Evolutionary conservation across 2,113 vertebrate genomes (phyloP).

Genomic region (Larimichthys polyactis): DNA sequence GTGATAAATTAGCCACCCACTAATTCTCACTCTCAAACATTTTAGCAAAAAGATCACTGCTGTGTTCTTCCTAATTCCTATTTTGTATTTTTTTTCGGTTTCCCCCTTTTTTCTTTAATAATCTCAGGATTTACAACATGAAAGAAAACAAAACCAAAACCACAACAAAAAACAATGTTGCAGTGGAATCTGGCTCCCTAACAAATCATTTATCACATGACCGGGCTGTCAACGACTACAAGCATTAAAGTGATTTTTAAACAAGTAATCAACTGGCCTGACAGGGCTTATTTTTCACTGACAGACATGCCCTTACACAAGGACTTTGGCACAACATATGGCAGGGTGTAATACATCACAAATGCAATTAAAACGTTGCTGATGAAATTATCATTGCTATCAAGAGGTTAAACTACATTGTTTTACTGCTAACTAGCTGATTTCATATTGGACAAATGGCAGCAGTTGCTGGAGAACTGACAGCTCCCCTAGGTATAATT

Average conservation of each 20-base stretch:
- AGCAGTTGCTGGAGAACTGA: constrained; percentile 19
- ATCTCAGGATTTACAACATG: constrained; percentile 1
- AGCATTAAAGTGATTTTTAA: constrained; percentile 51
- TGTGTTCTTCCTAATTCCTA: not conserved
- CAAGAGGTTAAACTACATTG: constrained; percentile 46
- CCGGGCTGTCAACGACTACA: constrained; percentile 33
- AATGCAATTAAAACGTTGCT: constrained; percentile 50
- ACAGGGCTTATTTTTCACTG: constrained; percentile 53
- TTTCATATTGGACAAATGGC: constrained; percentile 36
- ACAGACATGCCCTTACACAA: constrained; percentile 34
- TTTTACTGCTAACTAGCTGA: constrained; percentile 43
- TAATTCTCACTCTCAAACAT: constrained; percentile 48
- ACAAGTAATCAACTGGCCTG: constrained; percentile 50
- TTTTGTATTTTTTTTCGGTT: not conserved
- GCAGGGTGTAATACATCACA: constrained; percentile 53
- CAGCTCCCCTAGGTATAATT: constrained; percentile 32
- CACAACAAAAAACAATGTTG: constrained; percentile 2
- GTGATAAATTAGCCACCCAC: constrained; percentile 57
- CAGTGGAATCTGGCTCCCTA: not conserved
- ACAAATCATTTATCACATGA: constrained; percentile 41
- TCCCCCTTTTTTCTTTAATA: not conserved
- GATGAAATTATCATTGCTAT: constrained; percentile 32
- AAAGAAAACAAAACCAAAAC: constrained; percentile 16
- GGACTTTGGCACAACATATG: constrained; percentile 37
- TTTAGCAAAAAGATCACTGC: constrained; percentile 10